Evolutionary conservation across 2,888 invertebrate species (phyloP), one percentile per base, ranked within the genome.

Genomic region (Torymus auratus): DNA sequence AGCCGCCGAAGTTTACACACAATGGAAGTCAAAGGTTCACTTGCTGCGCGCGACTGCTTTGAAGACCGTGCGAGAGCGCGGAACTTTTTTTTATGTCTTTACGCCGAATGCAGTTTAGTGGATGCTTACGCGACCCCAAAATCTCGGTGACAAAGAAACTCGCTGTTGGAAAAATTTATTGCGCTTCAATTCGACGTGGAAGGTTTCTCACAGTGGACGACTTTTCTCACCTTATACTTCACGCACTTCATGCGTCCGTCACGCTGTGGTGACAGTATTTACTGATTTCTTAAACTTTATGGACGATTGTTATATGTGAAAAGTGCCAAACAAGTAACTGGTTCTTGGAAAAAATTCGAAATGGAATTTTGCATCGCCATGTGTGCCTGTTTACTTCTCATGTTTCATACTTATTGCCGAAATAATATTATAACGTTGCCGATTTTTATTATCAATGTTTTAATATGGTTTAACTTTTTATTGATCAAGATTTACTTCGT

Each of bases 1-100:
- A 11, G n/a, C 55, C 23, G 41, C n/a, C 28, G 41, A 78, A 5
- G 41, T 41, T 41, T 41, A 41, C 41, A 41, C 41, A 41, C 41
- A 41, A 41, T 41, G 7, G 41, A 41, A 78, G 71, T 78, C 68
- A 78, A 78, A 70, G 28, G 17, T 11, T 67, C 68, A 73, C 78
- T 73, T 72, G 70, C 61, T 67, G 17, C 15, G 7, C 41, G 41
- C 41, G 41, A 41, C 41, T 41, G 7, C 13, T 61, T 28, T 23
- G 41, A 15, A 52, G 67, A 2, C 41, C 20, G n/a, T 74, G 41
- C 41, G 41, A 41, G 41, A 5, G n/a, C n/a, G n/a, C n/a, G n/a
- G 41, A 41, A 1, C 7, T 58, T 65, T 65, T 58, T 58, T 52
- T 65, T 41, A 50, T 60, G 20, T 20, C 41, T 41, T 41, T 41